Base-by-base conservation (phyloP, 2,113 vertebrate species). In the Sus scrofa region DNA sequence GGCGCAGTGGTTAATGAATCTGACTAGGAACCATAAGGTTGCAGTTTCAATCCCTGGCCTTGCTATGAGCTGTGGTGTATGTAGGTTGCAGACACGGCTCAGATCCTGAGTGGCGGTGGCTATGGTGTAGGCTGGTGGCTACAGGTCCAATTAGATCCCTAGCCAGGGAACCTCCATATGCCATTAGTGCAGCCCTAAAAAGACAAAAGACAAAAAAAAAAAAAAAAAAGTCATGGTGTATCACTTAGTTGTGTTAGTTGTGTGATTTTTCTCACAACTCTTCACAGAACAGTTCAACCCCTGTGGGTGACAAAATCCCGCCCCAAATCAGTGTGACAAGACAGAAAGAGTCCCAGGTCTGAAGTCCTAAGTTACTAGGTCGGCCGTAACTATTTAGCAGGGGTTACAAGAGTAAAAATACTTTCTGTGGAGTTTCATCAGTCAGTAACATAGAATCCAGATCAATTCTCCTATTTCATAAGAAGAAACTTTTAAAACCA, bases 401-500 rank as follows among this genome's bases (percentile, higher is more conserved):
- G 82, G 44, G 30, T 63, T 14, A n/a, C n/a, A 67, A 79, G 65
- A 52, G 50, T 54, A 14, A 84, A 84, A 22, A 24, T 44, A 24
- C 67, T 52, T 65, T 77, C 11, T 58, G 56, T 0, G 8, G 18
- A 7, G 15, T 86, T 92, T 92, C 75, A n/a, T 13, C 63, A 74
- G 44, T 30, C 70, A 63, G 27, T 34, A 44, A 79, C 32, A 39
- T 34, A 71, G 14, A 90, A 62, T 19, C 9, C 56, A 87, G 54
- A 77, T 26, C 37, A 89, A 26, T 32, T 32, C 14, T n/a, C 32
- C 44, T 68, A 22, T 30, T 79, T 87, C 37, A 86, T 44, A 77
- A n/a, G 58, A 96, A 79, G 60, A 86, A 79, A 90, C 39, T 73
- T 89, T 93, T 54, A 75, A 93, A 91, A 68, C 27, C 24, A 95